phyloP scores from a whole-genome alignment of 2,113 vertebrate genomes.

The Lycaon pictus region DNA sequence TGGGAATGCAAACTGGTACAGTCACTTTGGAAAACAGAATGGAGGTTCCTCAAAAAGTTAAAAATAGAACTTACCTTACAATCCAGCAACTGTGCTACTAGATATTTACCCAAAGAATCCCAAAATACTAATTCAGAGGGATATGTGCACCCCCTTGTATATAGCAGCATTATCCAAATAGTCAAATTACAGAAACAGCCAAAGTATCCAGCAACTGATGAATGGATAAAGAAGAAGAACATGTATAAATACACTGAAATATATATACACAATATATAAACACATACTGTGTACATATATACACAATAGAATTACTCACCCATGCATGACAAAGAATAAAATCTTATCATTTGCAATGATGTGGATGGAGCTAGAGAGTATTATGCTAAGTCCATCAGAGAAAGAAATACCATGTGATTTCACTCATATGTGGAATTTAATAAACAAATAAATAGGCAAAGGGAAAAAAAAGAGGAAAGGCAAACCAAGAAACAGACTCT shows the following conservation, averaged over 20 bases:
- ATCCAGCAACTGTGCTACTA: not conserved
- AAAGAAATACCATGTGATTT: not conserved
- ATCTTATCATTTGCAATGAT: not conserved
- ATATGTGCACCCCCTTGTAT: not conserved
- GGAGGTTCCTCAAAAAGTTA: not conserved
- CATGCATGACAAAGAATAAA: not conserved
- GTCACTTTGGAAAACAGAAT: not conserved
- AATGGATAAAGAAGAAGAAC: not conserved
- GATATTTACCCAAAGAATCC: not conserved
- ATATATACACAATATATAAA: too few relatives aligned
- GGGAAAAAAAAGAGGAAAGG: not conserved
- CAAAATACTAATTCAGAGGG: not conserved
- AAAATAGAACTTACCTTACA: not conserved
- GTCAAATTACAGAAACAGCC: not conserved
- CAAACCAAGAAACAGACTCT: not conserved
- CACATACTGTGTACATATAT: not conserved
- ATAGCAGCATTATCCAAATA: not conserved
- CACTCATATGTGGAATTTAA: not conserved
- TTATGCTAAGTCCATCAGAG: not conserved
- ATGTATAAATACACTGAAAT: too few relatives aligned
- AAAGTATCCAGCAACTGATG: not conserved
- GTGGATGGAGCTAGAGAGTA: not conserved
- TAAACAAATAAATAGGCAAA: not conserved
- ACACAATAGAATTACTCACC: not conserved
- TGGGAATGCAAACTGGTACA: not conserved